A percentile compares a stretch with the other conserved stretches of the same genome.
These are phyloP conservation scores for Desmophyllum pertusum DNA, from an alignment of 92 coral and sea anemone species.

Conservation along the genomic window DNA sequence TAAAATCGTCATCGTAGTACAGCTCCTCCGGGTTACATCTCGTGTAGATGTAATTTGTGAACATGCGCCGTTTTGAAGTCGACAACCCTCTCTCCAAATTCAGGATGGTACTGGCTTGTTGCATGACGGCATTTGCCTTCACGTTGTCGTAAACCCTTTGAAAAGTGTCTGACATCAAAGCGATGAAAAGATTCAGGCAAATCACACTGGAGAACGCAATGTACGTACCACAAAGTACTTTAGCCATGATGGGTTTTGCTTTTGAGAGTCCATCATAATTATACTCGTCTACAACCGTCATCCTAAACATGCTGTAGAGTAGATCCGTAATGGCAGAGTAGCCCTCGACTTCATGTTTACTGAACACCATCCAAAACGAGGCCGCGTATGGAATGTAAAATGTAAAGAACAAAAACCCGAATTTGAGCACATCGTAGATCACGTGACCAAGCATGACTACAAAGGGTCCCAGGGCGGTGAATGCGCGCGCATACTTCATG, in stretches of 20 bases:
- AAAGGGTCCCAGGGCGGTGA: slow-evolving; percentile 90
- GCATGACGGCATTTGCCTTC: slow-evolving; percentile 97
- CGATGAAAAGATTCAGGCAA: slow-evolving; percentile 89
- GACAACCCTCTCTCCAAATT: slow-evolving; percentile 79
- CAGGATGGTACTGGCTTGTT: slow-evolving; percentile 85
- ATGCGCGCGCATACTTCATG: slow-evolving; percentile 91
- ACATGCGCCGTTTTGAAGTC: slow-evolving; percentile 57
- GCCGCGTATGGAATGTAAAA: slow-evolving; percentile 97
- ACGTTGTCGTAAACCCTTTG: slow-evolving; percentile 98
- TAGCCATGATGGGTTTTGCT: slow-evolving; percentile 91
- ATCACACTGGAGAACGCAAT: slow-evolving; percentile 90
- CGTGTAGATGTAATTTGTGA: slow-evolving; percentile 81
- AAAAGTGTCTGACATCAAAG: slow-evolving; percentile 97
- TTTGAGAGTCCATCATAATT: slow-evolving; percentile 75
- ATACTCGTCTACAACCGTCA: slow-evolving; percentile 97
- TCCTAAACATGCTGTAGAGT: slow-evolving; percentile 88
- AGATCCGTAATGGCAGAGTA: slow-evolving; percentile 77
- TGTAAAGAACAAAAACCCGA: slow-evolving; percentile 80
- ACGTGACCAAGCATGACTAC: slow-evolving; percentile 95
- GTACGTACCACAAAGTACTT: slow-evolving; percentile 96
- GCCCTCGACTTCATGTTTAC: slow-evolving; percentile 71
- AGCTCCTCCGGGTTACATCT: slow-evolving; percentile 89
- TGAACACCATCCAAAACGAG: slow-evolving; percentile 97
- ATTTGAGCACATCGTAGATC: slow-evolving; percentile 82
- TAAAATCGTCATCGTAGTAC: slow-evolving; percentile 82